Conservation (phyloP, 2,797 vertebrate genomes). For the Rhynchonycteris naso region DNA sequence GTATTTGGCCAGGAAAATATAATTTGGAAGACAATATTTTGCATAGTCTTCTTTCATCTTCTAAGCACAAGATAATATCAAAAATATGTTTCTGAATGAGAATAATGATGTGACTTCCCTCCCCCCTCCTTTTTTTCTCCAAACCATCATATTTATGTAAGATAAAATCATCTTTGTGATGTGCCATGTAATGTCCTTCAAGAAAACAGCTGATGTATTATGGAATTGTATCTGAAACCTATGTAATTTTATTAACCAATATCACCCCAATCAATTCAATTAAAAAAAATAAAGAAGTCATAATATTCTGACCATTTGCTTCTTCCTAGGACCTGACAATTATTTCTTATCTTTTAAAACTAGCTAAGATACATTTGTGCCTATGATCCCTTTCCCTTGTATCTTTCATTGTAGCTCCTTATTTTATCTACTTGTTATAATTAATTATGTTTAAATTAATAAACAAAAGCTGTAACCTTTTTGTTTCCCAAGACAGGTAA, state of each 20-base stretch:
- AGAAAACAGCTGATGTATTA: too few relatives aligned
- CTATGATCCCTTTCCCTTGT: background rate
- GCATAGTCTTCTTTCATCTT: constrained; percentile 37
- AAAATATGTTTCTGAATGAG: background rate
- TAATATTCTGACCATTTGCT: background rate
- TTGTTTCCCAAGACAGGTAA: background rate
- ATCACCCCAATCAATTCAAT: too few relatives aligned
- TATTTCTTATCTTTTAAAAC: constrained; percentile 39
- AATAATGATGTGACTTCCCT: background rate
- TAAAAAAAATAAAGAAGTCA: background rate
- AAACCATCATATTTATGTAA: background rate
- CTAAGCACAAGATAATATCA: constrained; percentile 5
- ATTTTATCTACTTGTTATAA: constrained; percentile 28
- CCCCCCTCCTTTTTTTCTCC: background rate
- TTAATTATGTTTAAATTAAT: constrained; percentile 51
- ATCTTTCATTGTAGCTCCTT: background rate
- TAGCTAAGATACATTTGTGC: background rate
- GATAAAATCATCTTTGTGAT: background rate
- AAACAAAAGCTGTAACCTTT: background rate
- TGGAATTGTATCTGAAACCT: too few relatives aligned
- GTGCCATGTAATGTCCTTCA: background rate
- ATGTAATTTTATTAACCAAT: too few relatives aligned
- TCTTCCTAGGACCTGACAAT: background rate
- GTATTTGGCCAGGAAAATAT: background rate
- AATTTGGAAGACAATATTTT: background rate